phyloP scores from a whole-genome alignment of 2,113 vertebrate genomes.

The Aythya baeri region DNA sequence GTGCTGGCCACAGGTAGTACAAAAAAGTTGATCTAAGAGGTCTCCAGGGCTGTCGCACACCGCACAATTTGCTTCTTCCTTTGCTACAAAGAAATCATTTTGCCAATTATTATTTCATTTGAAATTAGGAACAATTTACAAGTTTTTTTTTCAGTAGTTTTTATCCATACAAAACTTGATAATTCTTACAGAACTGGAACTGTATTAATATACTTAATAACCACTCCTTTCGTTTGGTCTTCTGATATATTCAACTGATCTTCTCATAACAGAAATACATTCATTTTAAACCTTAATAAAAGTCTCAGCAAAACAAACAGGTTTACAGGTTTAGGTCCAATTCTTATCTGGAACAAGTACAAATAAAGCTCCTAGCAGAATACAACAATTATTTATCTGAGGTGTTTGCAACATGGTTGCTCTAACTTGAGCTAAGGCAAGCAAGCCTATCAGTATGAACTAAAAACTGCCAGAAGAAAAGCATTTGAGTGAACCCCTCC shows the following conservation, averaged over 20 bases:
- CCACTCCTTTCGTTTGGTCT: neutral
- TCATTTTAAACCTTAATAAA: neutral
- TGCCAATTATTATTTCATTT: neutral
- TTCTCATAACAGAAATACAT: neutral
- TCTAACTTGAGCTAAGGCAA: neutral
- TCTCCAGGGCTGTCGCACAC: conserved; percentile 87
- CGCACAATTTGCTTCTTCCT: conserved; percentile 91
- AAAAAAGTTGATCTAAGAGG: conserved; percentile 89
- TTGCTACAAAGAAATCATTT: conserved; percentile 73
- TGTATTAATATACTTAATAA: neutral
- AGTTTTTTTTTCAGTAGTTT: neutral
- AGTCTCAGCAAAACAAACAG: neutral
- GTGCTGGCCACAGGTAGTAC: conserved; percentile 92
- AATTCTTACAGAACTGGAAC: neutral
- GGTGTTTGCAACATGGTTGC: neutral
- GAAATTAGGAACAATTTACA: neutral
- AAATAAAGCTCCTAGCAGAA: neutral
- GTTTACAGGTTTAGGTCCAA: neutral
- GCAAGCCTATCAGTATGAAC: neutral
- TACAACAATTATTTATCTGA: neutral
- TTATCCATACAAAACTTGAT: neutral
- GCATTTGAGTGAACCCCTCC: neutral
- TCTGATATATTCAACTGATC: neutral
- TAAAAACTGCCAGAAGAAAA: neutral
- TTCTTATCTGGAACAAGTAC: neutral